Percentiles rank a stretch among this genome's conserved stretches.
These are phyloP conservation scores for Sabatieria punctata DNA, from an alignment of 2,888 invertebrate genomes.

Conservation along the genomic window DNA sequence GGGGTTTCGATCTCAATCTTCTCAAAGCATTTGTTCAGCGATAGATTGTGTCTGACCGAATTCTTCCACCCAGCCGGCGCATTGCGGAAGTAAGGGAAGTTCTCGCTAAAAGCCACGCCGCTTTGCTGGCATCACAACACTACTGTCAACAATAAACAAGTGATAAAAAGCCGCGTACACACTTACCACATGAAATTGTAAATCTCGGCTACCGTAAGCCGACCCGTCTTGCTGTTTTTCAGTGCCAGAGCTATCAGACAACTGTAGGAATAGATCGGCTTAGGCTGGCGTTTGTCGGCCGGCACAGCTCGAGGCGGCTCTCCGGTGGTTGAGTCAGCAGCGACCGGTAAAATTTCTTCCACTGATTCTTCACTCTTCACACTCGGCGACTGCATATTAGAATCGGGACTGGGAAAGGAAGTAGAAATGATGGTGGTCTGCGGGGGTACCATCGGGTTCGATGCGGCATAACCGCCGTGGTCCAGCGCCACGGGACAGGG, in stretches of 20 bases:
- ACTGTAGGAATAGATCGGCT: conserved; percentile 92
- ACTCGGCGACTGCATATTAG: background rate
- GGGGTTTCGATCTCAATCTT: conserved; percentile 80
- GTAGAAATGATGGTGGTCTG: background rate
- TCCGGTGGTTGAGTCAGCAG: background rate
- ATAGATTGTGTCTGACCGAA: conserved; percentile 88
- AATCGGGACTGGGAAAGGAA: background rate
- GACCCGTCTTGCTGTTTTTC: conserved; percentile 82
- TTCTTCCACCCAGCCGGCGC: conserved; percentile 98
- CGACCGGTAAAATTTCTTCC: background rate
- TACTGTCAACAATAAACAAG: background rate
- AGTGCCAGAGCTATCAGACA: conserved; percentile 94
- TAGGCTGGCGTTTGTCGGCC: conserved; percentile 42
- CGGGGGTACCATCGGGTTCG: background rate
- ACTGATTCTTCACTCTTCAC: background rate
- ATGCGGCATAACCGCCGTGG: background rate
- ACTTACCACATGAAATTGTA: conserved; percentile 94
- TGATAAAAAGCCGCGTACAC: too few species aligned
- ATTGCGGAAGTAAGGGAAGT: conserved; percentile 95
- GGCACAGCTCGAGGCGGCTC: too few species aligned
- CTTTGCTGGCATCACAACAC: background rate
- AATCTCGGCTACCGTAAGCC: conserved; percentile 89
- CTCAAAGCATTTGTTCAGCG: conserved; percentile 92
- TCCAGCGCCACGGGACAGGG: background rate
- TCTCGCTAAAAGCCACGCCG: conserved; percentile 50